phyloP scores from a whole-genome alignment of 2,888 invertebrate species.

The Magallana nippona region DNA sequence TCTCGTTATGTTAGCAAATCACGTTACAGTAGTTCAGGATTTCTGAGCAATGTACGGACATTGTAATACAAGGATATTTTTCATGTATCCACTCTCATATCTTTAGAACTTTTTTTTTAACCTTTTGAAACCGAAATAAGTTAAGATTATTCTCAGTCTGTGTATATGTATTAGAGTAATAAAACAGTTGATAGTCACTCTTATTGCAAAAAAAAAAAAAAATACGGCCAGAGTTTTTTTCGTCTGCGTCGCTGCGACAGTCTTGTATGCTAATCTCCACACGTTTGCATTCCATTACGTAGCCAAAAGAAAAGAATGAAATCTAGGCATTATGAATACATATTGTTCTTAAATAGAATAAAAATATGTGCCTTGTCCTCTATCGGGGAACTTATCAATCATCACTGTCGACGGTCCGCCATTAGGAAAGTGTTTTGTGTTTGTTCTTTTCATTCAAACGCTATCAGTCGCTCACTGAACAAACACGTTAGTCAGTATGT shows the following conservation, averaged over 20 bases:
- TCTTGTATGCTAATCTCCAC: background rate
- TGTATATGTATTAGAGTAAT: too few species aligned
- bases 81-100: too few species aligned
- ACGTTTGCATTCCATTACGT: background rate
- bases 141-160: too few species aligned
- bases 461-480: conserved; percentile 57
- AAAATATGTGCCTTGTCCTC: background rate
- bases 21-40: conserved; percentile 8
- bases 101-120: too few species aligned
- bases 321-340: conserved; percentile 17
- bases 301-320: background rate
- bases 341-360: conserved; percentile 33
- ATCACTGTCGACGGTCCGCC: conserved; percentile 50
- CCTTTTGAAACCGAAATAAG: too few species aligned
- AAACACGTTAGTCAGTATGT: conserved; percentile 56
- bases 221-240: too few species aligned
- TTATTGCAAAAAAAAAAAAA: too few species aligned
- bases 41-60: background rate
- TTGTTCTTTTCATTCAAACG: conserved; percentile 56
- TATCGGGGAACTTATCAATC: conserved; percentile 51
- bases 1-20: conserved; percentile 27
- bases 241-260: background rate
- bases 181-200: too few species aligned
- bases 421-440: conserved; percentile 60
- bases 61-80: too few species aligned